Evolutionary conservation across 2,888 invertebrate species (phyloP).

Genomic region (Coenonympha glycerion): DNA sequence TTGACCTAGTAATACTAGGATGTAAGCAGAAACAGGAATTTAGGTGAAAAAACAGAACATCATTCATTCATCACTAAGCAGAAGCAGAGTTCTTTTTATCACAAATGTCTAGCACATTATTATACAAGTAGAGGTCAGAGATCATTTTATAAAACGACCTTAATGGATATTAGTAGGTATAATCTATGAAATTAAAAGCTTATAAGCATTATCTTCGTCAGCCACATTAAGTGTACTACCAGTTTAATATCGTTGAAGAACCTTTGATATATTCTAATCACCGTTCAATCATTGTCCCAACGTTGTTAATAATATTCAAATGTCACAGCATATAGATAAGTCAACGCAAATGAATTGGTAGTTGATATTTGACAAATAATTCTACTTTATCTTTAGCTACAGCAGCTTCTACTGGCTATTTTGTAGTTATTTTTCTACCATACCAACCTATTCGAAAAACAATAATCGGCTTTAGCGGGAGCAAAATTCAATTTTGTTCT

Average conservation of each 20-base stretch:
- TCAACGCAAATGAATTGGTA: slow-evolving; percentile 31
- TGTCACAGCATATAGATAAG: slow-evolving; percentile 33
- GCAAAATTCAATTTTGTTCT: too few species aligned
- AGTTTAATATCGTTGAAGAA: slow-evolving; percentile 2
- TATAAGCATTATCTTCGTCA: neutral
- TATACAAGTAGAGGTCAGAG: too few species aligned
- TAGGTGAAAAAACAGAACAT: too few species aligned
- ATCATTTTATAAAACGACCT: too few species aligned
- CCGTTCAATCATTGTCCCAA: slow-evolving; percentile 23
- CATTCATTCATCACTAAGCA: too few species aligned
- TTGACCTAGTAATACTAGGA: too few species aligned
- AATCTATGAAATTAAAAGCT: neutral
- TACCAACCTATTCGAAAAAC: too few species aligned
- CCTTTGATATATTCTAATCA: slow-evolving; percentile 13
- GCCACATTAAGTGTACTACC: neutral
- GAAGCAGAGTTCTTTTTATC: too few species aligned
- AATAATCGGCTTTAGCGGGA: too few species aligned
- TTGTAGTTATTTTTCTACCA: neutral
- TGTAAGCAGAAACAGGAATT: too few species aligned
- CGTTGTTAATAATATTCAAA: slow-evolving; percentile 30
- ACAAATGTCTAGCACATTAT: too few species aligned
- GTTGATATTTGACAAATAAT: slow-evolving; percentile 59
- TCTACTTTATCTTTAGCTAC: slow-evolving; percentile 37
- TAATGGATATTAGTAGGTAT: too few species aligned
- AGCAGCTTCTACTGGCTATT: neutral